Percentiles rank a stretch among this genome's conserved stretches.
Conservation (phyloP, 1,140 invertebrate species). For the Gryon sp. region DNA sequence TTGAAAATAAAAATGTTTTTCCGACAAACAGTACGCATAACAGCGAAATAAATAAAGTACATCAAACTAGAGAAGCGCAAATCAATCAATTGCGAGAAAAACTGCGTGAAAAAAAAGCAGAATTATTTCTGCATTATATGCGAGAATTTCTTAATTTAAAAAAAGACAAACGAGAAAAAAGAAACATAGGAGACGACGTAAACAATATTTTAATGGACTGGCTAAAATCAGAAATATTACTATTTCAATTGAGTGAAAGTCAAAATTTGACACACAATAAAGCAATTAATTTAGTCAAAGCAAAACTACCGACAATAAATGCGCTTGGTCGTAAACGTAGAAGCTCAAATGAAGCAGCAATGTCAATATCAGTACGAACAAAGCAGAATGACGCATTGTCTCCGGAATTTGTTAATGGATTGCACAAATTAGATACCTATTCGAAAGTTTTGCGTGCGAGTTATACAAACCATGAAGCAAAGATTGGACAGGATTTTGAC, state of each 20-base stretch:
- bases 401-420: background rate
- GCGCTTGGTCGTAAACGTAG: slow-evolving; percentile 14
- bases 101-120: slow-evolving; percentile 46
- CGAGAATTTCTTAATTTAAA: slow-evolving; percentile 30
- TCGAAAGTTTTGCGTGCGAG: slow-evolving; percentile 29
- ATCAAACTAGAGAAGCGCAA: too few relatives aligned
- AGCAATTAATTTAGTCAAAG: slow-evolving; percentile 6
- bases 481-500: background rate
- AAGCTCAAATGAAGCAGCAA: slow-evolving; percentile 3
- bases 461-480: slow-evolving; percentile 3
- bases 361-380: background rate
- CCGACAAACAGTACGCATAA: too few relatives aligned
- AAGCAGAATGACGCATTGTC: slow-evolving; percentile 1
- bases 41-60: too few relatives aligned
- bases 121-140: slow-evolving; percentile 50
- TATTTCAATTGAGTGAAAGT: slow-evolving; percentile 24
- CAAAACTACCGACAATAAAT: background rate
- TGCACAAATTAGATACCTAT: background rate
- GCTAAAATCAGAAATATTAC: slow-evolving; percentile 16
- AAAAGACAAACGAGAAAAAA: background rate
- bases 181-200: background rate
- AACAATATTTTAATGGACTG: background rate
- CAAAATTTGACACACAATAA: slow-evolving; percentile 10
- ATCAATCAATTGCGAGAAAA: too few relatives aligned
- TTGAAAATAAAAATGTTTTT: too few relatives aligned